Evolutionary conservation across 2,113 vertebrate genomes (phyloP), one percentile per base, ranked within the genome.

Genomic region (Poeciliopsis occidentalis): DNA sequence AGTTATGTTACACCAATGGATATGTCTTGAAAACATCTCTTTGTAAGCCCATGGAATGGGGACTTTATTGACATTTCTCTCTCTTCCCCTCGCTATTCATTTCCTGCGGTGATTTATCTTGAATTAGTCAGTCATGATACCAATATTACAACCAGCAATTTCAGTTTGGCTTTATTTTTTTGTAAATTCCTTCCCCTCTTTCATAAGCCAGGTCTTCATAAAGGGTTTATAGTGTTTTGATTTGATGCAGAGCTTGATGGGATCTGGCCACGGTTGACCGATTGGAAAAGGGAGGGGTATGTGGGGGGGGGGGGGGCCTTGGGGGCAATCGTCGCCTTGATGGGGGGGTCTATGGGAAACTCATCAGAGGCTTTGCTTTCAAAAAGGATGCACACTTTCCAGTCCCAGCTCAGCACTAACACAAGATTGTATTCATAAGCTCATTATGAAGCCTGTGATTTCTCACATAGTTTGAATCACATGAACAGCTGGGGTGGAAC

Each of bases 71-170:
- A 92, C 84, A 91, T 89, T 85, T 88, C 83, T 81, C 81, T 86
- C 87, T 86, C 71, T 78, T 87, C 84, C 78, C 61, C 22, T 75
- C 1, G 51, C 87, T 85, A 85, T 85, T 92, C 81, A 88, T 75
- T 79, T 90, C 92, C 91, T 83, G 80, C 73, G 76, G 91, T 89
- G 87, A 94, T 93, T 91, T 89, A 90, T 93, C 91, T 92, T 85
- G 88, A 94, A 94, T 94, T 94, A 94, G 88, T 85, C 87, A 85
- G 91, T 92, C 92, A 92, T 93, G 89, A 94, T 91, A 90, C 90
- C 92, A 94, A 93, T 94, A 93, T 94, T 86, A 90, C 54, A 81
- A 89, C 80, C 79, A 77, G 85, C 82, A 73, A 88, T 86, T 71
- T 81, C 85, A 84, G 76, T 85, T 91, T 87, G 51, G 51, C 51